These are phyloP conservation scores for Poecilia wingei DNA, from an alignment of 2,797 vertebrate species.

Conservation along the genomic window DNA sequence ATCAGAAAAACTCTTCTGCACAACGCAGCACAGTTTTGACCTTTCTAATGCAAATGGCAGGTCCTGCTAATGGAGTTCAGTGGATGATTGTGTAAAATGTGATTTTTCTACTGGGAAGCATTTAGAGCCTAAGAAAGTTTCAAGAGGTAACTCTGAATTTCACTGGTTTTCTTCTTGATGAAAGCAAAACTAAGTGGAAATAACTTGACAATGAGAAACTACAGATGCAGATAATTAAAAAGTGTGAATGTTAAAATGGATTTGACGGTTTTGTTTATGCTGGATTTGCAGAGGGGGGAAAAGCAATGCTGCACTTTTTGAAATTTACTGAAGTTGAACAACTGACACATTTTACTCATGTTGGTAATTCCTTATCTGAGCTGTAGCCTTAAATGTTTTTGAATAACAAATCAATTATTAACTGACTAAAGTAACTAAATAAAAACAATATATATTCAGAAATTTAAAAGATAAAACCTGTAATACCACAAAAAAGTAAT, in stretches of 20 bases:
- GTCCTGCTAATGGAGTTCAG: not conserved
- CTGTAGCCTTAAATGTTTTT: not conserved
- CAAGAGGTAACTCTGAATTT: not conserved
- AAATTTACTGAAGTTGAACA: not conserved
- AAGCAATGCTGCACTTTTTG: not conserved
- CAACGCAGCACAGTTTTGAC: not conserved
- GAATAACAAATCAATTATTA: conserved; percentile 1
- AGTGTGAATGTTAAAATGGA: not conserved
- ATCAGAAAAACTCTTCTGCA: not conserved
- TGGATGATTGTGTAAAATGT: conserved; percentile 2
- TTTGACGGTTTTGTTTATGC: not conserved
- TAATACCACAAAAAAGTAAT: not conserved
- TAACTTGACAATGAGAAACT: not conserved
- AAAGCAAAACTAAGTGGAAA: not conserved
- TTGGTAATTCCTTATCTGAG: not conserved
- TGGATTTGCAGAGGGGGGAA: not conserved
- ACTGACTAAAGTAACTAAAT: not conserved
- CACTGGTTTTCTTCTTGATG: not conserved
- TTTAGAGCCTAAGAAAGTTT: not conserved
- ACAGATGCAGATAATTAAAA: not conserved
- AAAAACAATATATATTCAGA: not conserved
- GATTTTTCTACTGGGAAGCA: not conserved
- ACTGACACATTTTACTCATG: not conserved
- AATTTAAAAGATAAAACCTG: not conserved
- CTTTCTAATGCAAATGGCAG: conserved; percentile 6